Evolutionary conservation across 1,140 invertebrate species (phyloP).

Genomic region (Macrobrachium rosenbergii): DNA sequence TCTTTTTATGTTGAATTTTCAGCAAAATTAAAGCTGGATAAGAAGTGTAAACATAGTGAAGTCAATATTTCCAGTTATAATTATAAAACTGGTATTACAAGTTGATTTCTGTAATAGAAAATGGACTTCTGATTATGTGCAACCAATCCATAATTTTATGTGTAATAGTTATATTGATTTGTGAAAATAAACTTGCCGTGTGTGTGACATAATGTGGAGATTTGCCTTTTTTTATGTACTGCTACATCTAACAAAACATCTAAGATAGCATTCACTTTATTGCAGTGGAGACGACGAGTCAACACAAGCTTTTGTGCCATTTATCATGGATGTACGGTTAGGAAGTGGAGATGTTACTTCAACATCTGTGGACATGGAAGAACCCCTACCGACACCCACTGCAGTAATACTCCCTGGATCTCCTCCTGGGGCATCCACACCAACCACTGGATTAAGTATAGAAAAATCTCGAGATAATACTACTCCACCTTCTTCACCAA

Average conservation of each 20-base stretch:
- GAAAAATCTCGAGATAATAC: constrained; percentile 71
- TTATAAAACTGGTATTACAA: too few species aligned
- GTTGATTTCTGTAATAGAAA: too few species aligned
- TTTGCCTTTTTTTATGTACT: too few species aligned
- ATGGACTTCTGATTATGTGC: too few species aligned
- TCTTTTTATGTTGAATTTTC: too few species aligned
- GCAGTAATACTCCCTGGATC: constrained; percentile 69
- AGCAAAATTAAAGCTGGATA: too few species aligned
- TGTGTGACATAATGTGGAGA: too few species aligned
- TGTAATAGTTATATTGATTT: too few species aligned
- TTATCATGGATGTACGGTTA: constrained; percentile 90
- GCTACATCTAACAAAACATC: neutral
- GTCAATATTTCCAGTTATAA: too few species aligned
- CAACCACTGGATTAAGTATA: constrained; percentile 62
- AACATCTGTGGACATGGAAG: constrained; percentile 85
- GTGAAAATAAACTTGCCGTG: too few species aligned
- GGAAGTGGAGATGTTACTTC: constrained; percentile 76
- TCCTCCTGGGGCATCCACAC: constrained; percentile 71
- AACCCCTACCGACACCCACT: constrained; percentile 33
- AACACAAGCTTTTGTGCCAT: constrained; percentile 95
- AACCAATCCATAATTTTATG: too few species aligned
- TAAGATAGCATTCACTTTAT: constrained; percentile 64
- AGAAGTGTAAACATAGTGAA: too few species aligned
- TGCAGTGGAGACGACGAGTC: constrained; percentile 82
- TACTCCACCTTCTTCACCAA: constrained; percentile 74